phyloP scores from a whole-genome alignment of 1,140 invertebrate species.

The Telenomus remus region DNA sequence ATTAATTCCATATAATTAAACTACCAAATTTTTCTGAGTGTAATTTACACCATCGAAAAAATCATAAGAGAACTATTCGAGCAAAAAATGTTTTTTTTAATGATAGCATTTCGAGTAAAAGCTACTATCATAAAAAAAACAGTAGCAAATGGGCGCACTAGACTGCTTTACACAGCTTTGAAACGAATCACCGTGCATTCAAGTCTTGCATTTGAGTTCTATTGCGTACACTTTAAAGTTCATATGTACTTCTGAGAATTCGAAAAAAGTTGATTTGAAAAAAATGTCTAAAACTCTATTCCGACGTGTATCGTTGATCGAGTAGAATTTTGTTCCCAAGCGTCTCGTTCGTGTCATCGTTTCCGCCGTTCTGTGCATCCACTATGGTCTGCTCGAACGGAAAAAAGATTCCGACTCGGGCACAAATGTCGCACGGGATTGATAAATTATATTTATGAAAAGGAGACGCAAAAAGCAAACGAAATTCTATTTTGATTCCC shows the following conservation, averaged over 20 bases:
- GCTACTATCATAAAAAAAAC: slow-evolving; percentile 37
- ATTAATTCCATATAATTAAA: no score
- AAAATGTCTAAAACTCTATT: slow-evolving; percentile 43
- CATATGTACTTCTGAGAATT: slow-evolving; percentile 54
- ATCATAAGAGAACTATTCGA: no score
- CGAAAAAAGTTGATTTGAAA: slow-evolving; percentile 39
- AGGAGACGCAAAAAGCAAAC: no score
- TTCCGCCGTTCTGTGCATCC: no score
- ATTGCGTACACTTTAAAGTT: slow-evolving; percentile 34
- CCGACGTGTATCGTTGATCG: slow-evolving; percentile 33
- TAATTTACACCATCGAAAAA: no score
- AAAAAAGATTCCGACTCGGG: no score
- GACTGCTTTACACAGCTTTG: slow-evolving; percentile 49
- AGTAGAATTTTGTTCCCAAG: slow-evolving; percentile 14
- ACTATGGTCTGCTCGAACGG: no score
- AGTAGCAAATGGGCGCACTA: slow-evolving; percentile 49
- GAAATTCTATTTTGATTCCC: no score
- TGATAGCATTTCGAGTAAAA: slow-evolving; percentile 13
- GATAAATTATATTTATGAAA: no score
- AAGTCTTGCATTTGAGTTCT: slow-evolving; percentile 24
- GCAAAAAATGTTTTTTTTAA: slow-evolving; percentile 30
- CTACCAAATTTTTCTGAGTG: no score
- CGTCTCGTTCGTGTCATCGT: no score
- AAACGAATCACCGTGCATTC: slow-evolving; percentile 51
- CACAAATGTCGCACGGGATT: no score